phyloP scores from a whole-genome alignment of 2,888 invertebrate species.

The Leucozona laternaria region DNA sequence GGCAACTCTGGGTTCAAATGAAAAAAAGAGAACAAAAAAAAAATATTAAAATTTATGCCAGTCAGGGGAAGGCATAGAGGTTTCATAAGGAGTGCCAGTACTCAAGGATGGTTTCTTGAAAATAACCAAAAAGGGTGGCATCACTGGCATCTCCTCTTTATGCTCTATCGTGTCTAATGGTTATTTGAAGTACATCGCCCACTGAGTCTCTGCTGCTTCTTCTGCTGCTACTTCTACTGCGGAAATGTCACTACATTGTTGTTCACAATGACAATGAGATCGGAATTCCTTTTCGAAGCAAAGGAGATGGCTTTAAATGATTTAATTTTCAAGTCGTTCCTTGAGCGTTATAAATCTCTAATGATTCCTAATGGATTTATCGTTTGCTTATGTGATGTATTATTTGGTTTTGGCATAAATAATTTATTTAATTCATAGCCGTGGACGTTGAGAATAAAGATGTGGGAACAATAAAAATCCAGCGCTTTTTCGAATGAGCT shows the following conservation, averaged over 20 bases:
- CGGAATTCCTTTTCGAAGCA: constrained; percentile 16
- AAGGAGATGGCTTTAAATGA: constrained; percentile 29
- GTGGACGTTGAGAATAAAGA: constrained; percentile 4
- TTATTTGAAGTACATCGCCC: constrained; percentile 27
- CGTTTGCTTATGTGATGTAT: constrained; percentile 22
- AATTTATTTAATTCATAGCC: constrained; percentile 38
- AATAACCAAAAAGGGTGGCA: constrained; percentile 27
- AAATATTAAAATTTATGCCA: constrained; percentile 36
- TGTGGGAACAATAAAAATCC: background rate
- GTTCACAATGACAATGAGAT: constrained; percentile 17
- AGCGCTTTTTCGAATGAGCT: background rate
- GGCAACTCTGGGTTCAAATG: background rate
- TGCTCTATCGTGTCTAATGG: constrained; percentile 41
- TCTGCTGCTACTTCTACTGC: background rate
- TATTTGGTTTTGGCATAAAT: constrained; percentile 20
- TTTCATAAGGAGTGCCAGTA: background rate
- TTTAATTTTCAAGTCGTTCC: constrained; percentile 44
- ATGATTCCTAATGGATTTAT: constrained; percentile 43
- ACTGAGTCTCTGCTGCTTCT: background rate
- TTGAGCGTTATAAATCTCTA: constrained; percentile 30
- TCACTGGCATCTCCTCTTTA: constrained; percentile 3
- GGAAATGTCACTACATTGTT: constrained; percentile 23
- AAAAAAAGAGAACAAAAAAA: background rate
- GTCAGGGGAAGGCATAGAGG: background rate
- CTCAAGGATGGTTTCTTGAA: constrained; percentile 33